These are phyloP conservation scores for Ceratotherium simum DNA, from an alignment of 2,113 vertebrate genomes.

Conservation along the genomic window DNA sequence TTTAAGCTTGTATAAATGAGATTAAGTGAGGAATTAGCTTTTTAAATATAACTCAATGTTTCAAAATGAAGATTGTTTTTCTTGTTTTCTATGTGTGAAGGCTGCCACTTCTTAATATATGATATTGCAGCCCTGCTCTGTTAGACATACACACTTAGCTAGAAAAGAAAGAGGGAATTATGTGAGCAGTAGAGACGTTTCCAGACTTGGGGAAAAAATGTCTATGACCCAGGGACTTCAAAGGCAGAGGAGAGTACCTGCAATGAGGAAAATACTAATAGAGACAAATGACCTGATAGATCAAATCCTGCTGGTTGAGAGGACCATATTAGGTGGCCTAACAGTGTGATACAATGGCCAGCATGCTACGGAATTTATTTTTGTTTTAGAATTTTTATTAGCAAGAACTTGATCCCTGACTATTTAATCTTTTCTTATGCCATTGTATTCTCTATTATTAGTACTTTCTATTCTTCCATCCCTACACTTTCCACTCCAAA, in stretches of 20 bases:
- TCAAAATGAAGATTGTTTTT: slow-evolving; percentile 14
- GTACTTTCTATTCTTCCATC: not conserved
- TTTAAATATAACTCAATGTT: not conserved
- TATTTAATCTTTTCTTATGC: not conserved
- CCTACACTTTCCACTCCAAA: not conserved
- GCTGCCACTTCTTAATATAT: not conserved
- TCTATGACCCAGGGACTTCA: not conserved
- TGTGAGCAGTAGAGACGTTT: not conserved
- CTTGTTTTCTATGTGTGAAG: not conserved
- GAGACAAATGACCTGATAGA: not conserved
- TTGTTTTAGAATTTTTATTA: not conserved
- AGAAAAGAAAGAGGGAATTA: not conserved
- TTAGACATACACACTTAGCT: not conserved
- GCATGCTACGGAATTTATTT: not conserved
- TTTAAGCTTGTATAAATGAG: not conserved
- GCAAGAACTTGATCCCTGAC: not conserved
- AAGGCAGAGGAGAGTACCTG: not conserved
- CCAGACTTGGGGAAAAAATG: not conserved
- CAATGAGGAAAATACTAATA: not conserved
- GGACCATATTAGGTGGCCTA: not conserved
- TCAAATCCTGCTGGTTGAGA: not conserved
- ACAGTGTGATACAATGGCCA: not conserved
- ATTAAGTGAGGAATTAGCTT: not conserved
- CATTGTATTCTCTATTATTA: not conserved
- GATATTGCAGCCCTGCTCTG: not conserved